Base-by-base conservation (phyloP, 2,888 invertebrate species). In the Lacanobia wlatinum region DNA sequence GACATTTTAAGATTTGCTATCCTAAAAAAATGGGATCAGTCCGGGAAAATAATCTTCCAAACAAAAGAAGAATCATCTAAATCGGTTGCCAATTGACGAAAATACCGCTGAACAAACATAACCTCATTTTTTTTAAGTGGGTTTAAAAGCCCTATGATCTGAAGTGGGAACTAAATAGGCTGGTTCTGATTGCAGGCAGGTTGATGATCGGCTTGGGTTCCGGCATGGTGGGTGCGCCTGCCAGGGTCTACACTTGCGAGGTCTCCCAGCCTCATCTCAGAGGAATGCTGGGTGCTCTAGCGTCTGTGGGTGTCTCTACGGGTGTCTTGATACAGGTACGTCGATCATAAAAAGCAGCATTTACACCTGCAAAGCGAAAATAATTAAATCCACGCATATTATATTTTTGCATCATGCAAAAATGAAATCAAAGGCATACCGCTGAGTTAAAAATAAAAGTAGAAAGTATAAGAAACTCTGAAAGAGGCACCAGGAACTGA, bases 151-250 rank as follows among this genome's bases (percentile, higher is more conserved):
- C 23, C 9, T 56, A 4, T 5, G 6, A 28, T 56, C 9, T 56
- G 3, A 1, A 23, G 23, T 23, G 14, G 0, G 3, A 8, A 8
- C 4, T 18, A 28, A 0, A 18, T 55, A 34, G 18, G 1, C 10
- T 6, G 12, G 2, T 58, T 46, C 28, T 64, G 9, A 43, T 64
- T 53, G 12, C 91, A 96, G 96, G 96, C 10, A 94, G 98, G 80
- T 93, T 98, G 76, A 92, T 98, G 66, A 96, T 97, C 23, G 98
- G 98, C 0, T 94, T 97, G 34, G 97, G 97, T 0, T 97, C 97
- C 0, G 98, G 98, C 3, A 97, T 97, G 97, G 97, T 97, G 46
- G 97, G 97, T 0, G 97, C 97, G 0, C 97, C 97, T 2, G 97
- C 97, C 0, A 93, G 97, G 7, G 97, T 97, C 0, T 97, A 97